Evolutionary conservation across 2,797 vertebrate genomes (phyloP), one percentile per base, ranked within the genome.

Genomic region (Ambastaia sidthimunki): DNA sequence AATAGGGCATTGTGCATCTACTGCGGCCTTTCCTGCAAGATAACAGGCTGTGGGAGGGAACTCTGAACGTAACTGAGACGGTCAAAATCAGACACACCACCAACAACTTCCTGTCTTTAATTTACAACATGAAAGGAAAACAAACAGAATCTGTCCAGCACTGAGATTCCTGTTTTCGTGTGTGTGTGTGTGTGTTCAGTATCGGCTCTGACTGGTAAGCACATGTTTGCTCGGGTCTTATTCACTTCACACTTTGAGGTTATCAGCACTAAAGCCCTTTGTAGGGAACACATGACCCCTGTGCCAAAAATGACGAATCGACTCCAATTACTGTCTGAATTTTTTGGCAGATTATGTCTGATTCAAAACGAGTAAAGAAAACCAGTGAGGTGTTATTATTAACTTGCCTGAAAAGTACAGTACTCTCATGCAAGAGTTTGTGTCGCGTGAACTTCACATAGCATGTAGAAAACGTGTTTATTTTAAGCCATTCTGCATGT

Each of bases 1-100:
- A 90, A 92, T 89, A 93, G 86, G 80, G 71, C 83, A 87, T 83
- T 90, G 85, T 88, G 78, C 62, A 84, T 90, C 91, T 88, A 86
- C 85, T 76, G 88, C 80, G 88, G 85, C 84, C 81, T 76, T 88
- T 91, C 83, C 87, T 87, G 75, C 65, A 83, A 87, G 86, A 90
- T 89, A 92, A 91, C 88, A 85, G 90, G 88, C 83, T 74, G 83
- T 74, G 87, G 72, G 54, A 54, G 11, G 81, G 82, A 28, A 44
- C 68, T 83, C 60, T 47, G 88, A 88, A 92, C 85, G 87, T 87
- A 93, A 93, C 93, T 93, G 92, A 91, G 88, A 85, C 73, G 89
- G 83, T 92, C 89, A 91, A 93, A 92, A 88, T 89, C 88, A 82
- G 11, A 83, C 85, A 84, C 72, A 83, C 82, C 83, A 82, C 77